Percentiles rank a stretch among this genome's conserved stretches.
phyloP scores from a whole-genome alignment of 2,888 invertebrate species.

The Drosophila kambysellisi region DNA sequence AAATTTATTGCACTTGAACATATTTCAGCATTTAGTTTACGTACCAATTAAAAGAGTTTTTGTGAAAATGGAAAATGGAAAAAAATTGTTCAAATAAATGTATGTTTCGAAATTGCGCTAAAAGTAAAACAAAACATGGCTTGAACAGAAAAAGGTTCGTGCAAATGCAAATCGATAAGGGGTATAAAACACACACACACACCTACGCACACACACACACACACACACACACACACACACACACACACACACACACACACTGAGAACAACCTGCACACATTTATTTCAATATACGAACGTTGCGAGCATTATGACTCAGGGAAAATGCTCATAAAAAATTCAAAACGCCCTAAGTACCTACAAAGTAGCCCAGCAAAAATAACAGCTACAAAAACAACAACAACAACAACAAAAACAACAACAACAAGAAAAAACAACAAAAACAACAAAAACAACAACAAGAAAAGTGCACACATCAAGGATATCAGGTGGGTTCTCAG shows the following conservation, averaged over 20 bases:
- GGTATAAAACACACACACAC: conserved; percentile 1
- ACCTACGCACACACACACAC: background rate
- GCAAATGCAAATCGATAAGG: conserved; percentile 19
- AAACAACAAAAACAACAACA: conserved; percentile 13
- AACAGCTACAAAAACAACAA: conserved; percentile 18
- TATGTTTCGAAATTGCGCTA: background rate
- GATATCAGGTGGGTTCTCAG: conserved; percentile 7
- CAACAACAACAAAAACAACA: conserved; percentile 5
- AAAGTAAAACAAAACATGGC: background rate
- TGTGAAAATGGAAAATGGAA: background rate
- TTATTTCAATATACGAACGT: conserved; percentile 71
- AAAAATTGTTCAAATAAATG: background rate
- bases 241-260: conserved; percentile 9
- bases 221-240: conserved; percentile 11
- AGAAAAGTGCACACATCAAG: conserved; percentile 56
- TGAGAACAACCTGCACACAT: conserved; percentile 48
- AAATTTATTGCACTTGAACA: background rate
- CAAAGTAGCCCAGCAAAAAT: conserved; percentile 62
- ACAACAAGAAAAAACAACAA: conserved; percentile 4
- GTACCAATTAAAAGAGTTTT: background rate
- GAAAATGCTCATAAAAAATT: conserved; percentile 76
- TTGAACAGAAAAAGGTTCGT: background rate
- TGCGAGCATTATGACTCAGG: conserved; percentile 62
- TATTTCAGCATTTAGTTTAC: background rate
- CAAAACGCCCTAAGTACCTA: conserved; percentile 75